Base-by-base conservation (phyloP, 35 echinoderm and acorn worm species). In the Heliocidaris tuberculata region DNA sequence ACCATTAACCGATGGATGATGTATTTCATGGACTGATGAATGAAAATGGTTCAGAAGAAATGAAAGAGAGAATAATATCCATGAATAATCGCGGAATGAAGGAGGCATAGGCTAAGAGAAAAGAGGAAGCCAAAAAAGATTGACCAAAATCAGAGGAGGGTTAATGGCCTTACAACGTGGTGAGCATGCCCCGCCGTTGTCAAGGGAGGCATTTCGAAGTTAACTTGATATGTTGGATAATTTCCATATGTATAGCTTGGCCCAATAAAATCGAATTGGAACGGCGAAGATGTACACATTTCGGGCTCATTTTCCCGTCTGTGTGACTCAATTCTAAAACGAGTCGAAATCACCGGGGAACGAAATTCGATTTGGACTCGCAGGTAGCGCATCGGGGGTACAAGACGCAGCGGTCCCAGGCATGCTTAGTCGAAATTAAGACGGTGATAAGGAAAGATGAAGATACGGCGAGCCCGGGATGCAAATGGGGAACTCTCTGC, bases 221-320 rank as follows among this genome's bases (percentile, higher is more conserved):
- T 78, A 78, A 78, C 65, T 24, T n/a, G 65, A 78, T 78, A 78
- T 78, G 21, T 78, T 78, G 21, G 65, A 19, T 78, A 78, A 78
- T 78, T 78, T 78, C 65, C 65, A 78, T 78, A 78, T 78, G 65
- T 78, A 78, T 78, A 24, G 65, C 65, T 78, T 78, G 65, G 65
- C 65, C 65, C 65, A 78, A 78, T 78, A 78, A 78, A 78, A 78
- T 78, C 65, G 65, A 78, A 78, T 78, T 78, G 65, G 65, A 78
- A 78, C 65, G 65, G 8, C 27, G 65, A 78, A 78, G 65, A 78
- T 78, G 65, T 78, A 78, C 65, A 78, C 65, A 78, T 78, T 78
- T 78, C 65, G 65, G 65, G 65, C 17, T 78, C 65, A 78, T 78
- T 78, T 78, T 78, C 65, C 65, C 65, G 27, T 78, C 65, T 78